These are phyloP conservation scores for Paracanthobrama guichenoti DNA, from an alignment of 2,113 vertebrate genomes.

Conservation along the genomic window DNA sequence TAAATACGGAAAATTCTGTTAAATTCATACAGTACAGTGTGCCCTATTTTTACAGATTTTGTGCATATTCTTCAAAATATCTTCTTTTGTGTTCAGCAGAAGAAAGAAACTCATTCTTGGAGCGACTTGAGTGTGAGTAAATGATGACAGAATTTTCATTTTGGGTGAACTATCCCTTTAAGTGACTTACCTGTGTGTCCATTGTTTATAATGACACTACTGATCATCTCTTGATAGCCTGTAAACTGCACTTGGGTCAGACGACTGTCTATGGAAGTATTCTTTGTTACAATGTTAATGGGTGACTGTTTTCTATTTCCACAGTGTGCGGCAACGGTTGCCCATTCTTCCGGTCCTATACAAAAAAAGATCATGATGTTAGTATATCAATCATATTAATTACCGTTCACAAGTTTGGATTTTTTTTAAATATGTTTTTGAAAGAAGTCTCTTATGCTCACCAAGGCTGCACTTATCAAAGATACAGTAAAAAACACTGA, in stretches of 20 bases:
- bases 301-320: conserved; percentile 65
- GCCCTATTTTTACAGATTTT: no score
- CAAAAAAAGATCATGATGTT: not conserved
- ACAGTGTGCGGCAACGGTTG: conserved; percentile 45
- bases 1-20: no score
- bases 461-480: not conserved
- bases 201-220: conserved; percentile 61
- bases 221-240: conserved; percentile 60
- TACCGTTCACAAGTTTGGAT: not conserved
- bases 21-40: no score
- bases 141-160: no score
- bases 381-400: not conserved
- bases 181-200: conserved; percentile 64
- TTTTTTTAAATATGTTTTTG: not conserved
- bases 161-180: no score
- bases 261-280: not conserved
- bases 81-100: no score
- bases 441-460: not conserved
- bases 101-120: no score
- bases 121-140: no score
- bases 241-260: conserved; percentile 57
- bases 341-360: conserved; percentile 67
- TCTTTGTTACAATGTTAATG: conserved; percentile 71
- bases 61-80: no score
- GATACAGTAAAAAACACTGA: not conserved